phyloP scores from a whole-genome alignment of 2,113 vertebrate species.

The Equus quagga region DNA sequence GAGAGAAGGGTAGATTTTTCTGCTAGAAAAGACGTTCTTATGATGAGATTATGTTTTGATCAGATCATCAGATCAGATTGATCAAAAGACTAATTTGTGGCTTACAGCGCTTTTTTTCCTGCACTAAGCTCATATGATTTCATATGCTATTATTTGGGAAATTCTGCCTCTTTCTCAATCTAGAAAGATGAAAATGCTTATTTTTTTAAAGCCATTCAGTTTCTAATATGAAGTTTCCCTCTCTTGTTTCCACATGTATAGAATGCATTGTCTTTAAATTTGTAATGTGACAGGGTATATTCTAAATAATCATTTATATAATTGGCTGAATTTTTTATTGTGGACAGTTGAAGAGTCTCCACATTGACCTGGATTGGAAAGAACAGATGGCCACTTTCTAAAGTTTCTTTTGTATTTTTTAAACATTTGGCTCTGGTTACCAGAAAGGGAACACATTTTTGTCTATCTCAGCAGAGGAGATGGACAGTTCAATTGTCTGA shows the following conservation, averaged over 20 bases:
- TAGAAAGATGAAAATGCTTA: background rate
- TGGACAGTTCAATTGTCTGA: slow-evolving; percentile 22
- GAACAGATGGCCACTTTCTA: slow-evolving; percentile 39
- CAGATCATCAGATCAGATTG: background rate
- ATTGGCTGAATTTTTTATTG: background rate
- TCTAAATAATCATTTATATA: background rate
- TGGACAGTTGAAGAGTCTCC: background rate
- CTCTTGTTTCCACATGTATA: background rate
- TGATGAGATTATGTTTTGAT: background rate
- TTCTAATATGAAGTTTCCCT: background rate
- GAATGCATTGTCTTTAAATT: background rate
- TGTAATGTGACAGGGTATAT: background rate
- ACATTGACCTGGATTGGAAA: slow-evolving; percentile 18
- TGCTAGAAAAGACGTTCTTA: background rate
- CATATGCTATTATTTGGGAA: background rate
- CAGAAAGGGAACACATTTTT: slow-evolving; percentile 39
- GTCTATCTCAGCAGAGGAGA: background rate
- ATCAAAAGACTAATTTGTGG: background rate
- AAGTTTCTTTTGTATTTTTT: slow-evolving; percentile 58
- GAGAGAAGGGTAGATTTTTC: background rate
- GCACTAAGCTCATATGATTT: background rate
- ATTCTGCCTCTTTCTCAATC: background rate
- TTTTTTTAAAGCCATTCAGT: background rate
- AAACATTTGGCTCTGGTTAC: slow-evolving; percentile 39
- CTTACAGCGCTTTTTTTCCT: background rate